Evolutionary conservation across 2,113 vertebrate genomes (phyloP), one percentile per base, ranked within the genome.

Genomic region (Corydoras maculifer): DNA sequence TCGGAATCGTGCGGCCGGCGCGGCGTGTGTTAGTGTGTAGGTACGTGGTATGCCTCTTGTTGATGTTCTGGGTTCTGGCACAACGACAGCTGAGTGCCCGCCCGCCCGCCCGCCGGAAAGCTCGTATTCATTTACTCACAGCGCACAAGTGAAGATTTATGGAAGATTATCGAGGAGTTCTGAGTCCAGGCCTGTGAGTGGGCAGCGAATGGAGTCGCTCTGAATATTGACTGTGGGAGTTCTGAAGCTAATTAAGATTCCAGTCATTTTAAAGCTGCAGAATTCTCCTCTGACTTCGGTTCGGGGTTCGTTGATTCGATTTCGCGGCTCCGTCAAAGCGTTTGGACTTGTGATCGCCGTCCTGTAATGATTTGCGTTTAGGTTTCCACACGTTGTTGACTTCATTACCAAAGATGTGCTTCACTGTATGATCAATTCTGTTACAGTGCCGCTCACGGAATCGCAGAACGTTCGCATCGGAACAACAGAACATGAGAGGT

Each of bases 41-140:
- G 73, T 75, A 70, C 69, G 65, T 29, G 11, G 53, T 65, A 66
- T 55, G 57, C 18, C 74, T 68, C 72, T 78, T 78, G 72, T 74
- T 78, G 77, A 75, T 70, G 71, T 70, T 74, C 69, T 74, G 43
- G 13, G 65, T 61, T 55, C 49, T 68, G 72, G 64, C 77, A 64
- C 63, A 30, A 25, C 53, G 55, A 63, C 69, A 78, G 60, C 76
- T 64, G 50, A 70, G 65, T 68, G 68, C 70, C 65, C 72, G 68
- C 70, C 65, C 77, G 62, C 65, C 53, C 72, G 65, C 65, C 35
- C 72, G 65, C 65, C 35, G 59, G 65, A 54, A 58, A 72, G 62
- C 77, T 65, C 61, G 65, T 76, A 62, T 72, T 79, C 54, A 76
- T 79, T 79, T 79, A 79, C 74, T 75, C 62, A 48, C 62, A 30